Evolutionary conservation across 2,888 invertebrate species (phyloP).

Genomic region (Drosophila colorata): DNA sequence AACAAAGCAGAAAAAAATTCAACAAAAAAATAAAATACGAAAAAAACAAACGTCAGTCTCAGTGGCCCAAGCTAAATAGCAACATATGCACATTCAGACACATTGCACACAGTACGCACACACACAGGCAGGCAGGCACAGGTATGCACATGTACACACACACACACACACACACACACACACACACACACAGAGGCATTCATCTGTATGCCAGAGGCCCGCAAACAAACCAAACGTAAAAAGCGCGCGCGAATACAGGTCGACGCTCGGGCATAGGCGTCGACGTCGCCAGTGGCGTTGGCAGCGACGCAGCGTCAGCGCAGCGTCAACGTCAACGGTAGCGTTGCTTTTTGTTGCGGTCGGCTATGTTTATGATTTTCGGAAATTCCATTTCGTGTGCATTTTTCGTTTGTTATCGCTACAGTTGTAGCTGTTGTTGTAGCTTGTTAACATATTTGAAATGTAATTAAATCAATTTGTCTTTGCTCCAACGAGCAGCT

Average conservation of each 20-base stretch:
- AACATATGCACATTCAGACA: conserved; percentile 63
- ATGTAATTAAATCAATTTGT: conserved; percentile 68
- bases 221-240: conserved; percentile 70
- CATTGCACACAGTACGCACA: conserved; percentile 12
- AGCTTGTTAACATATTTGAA: conserved; percentile 61
- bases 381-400: conserved; percentile 74
- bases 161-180: conserved; percentile 14
- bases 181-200: conserved; percentile 10
- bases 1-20: conserved; percentile 34
- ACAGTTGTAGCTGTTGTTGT: conserved; percentile 19
- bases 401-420: conserved; percentile 59
- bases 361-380: conserved; percentile 74
- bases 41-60: conserved; percentile 53
- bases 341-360: conserved; percentile 56
- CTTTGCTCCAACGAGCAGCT: conserved; percentile 45
- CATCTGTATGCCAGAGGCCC: conserved; percentile 33
- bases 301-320: conserved; percentile 9
- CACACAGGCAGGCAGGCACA: conserved; percentile 30
- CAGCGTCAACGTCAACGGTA: conserved; percentile 19
- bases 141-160: conserved; percentile 44
- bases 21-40: conserved; percentile 24
- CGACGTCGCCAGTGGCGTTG: conserved; percentile 24
- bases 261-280: conserved; percentile 70
- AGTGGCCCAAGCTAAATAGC: conserved; percentile 61
- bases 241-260: conserved; percentile 81